These are phyloP conservation scores for Beroe ovata DNA, from an alignment of 37 sponge, comb jelly and placozoan species.

Conservation along the genomic window DNA sequence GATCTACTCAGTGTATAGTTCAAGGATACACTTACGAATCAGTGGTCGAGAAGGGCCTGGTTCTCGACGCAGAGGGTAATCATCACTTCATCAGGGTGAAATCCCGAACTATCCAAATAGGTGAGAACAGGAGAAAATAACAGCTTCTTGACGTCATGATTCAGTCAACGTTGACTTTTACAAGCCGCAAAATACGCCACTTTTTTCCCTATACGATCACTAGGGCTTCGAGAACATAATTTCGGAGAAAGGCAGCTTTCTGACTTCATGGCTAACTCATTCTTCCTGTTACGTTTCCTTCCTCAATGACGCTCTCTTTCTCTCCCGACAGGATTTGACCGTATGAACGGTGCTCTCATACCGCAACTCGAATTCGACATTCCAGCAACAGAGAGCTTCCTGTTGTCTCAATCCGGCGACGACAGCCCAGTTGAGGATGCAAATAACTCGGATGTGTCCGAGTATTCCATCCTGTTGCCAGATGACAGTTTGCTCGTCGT, in stretches of 20 bases:
- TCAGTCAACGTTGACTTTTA: no score
- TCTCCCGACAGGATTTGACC: background rate
- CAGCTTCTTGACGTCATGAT: no score
- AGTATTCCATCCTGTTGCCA: background rate
- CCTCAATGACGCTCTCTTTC: no score
- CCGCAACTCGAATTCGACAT: background rate
- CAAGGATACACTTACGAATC: background rate
- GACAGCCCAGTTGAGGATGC: background rate
- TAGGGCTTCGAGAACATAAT: no score
- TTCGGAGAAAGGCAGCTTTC: no score
- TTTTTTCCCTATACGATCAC: no score
- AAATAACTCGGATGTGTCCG: background rate
- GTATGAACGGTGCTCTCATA: background rate
- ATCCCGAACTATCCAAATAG: background rate
- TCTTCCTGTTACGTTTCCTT: no score
- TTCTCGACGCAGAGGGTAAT: background rate
- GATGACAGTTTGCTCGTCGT: background rate
- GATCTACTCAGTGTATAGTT: constrained; percentile 21
- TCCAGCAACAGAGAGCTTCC: background rate
- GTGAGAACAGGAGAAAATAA: no score
- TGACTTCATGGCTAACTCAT: no score
- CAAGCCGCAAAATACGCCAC: no score
- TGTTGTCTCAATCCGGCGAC: background rate
- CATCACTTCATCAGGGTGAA: background rate
- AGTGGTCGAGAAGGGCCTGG: background rate